Evolutionary conservation across 1,140 invertebrate genomes (phyloP), one percentile per base, ranked within the genome.

Genomic region (Diachasma alloeum): DNA sequence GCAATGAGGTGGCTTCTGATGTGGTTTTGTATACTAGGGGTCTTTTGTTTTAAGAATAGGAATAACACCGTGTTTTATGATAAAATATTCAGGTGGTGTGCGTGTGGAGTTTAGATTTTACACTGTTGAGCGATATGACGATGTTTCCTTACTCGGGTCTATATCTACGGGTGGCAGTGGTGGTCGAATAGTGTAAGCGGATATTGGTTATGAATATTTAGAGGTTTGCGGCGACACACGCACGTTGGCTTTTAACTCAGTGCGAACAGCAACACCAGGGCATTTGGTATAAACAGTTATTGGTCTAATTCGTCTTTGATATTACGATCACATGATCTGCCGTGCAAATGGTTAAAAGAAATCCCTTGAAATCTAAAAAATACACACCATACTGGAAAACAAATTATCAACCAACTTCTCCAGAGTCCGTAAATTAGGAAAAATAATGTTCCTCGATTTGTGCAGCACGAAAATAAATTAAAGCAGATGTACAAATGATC

Each of bases 141-240:
- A 11, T 56, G 48, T 22, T 22, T 19, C n/a, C 56, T 70, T 56
- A 46, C 76, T 53, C 69, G 77, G 80, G 79, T 82, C 82, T 85
- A 80, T 81, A 81, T 79, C 84, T 84, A 82, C 48, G 81, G 81
- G 82, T 86, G 85, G 83, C 83, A 82, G 81, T 81, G 81, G 80
- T 80, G 83, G 78, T 82, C 83, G 83, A 80, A 86, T 85, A 83
- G 79, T 81, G 84, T 84, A 84, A 86, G 83, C 83, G 82, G 81
- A 87, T 87, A 86, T 87, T 86, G 86, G 82, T 81, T 86, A 86
- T 87, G 86, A 84, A 87, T 87, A 87, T 87, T 87, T 87, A 87
- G 86, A 85, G 83, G 80, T 56, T 56, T n/a, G 78, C 66, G 70
- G 39, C 67, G 68, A 56, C 76, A 59, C 75, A 42, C 68, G 68